Evolutionary conservation across 2,888 invertebrate species (phyloP).

Genomic region (Carpatolechia fugitivella): DNA sequence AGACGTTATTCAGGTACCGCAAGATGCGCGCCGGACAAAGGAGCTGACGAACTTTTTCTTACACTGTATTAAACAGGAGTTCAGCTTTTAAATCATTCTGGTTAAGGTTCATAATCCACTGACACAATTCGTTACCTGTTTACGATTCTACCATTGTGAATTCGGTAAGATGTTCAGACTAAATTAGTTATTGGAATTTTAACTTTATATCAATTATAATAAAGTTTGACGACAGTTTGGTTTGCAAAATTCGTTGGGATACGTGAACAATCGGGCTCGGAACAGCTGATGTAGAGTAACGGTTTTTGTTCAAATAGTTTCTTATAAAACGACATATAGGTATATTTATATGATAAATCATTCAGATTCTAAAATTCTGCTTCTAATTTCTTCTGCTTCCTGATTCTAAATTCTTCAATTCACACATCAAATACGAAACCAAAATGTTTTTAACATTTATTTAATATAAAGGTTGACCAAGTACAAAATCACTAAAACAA

Average conservation of each 20-base stretch:
- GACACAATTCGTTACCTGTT: constrained; percentile 23
- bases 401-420: too few relatives aligned
- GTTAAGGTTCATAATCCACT: constrained; percentile 23
- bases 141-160: constrained; percentile 19
- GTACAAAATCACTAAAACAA: too few relatives aligned
- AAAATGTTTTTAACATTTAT: too few relatives aligned
- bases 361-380: too few relatives aligned
- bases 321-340: too few relatives aligned
- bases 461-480: too few relatives aligned
- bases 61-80: background rate
- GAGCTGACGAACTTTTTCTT: constrained; percentile 19
- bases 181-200: background rate
- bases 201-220: background rate
- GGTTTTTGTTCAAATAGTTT: constrained; percentile 38
- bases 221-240: constrained; percentile 8
- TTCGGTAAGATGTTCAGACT: background rate
- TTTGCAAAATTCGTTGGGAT: constrained; percentile 45
- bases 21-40: constrained; percentile 65
- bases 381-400: too few relatives aligned
- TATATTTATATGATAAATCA: too few relatives aligned
- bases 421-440: too few relatives aligned
- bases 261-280: constrained; percentile 39
- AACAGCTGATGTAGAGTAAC: constrained; percentile 72
- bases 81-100: background rate
- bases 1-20: constrained; percentile 65